These are phyloP conservation scores for Himalopsyche phryganea DNA, from an alignment of 1,140 invertebrate genomes.

Conservation along the genomic window DNA sequence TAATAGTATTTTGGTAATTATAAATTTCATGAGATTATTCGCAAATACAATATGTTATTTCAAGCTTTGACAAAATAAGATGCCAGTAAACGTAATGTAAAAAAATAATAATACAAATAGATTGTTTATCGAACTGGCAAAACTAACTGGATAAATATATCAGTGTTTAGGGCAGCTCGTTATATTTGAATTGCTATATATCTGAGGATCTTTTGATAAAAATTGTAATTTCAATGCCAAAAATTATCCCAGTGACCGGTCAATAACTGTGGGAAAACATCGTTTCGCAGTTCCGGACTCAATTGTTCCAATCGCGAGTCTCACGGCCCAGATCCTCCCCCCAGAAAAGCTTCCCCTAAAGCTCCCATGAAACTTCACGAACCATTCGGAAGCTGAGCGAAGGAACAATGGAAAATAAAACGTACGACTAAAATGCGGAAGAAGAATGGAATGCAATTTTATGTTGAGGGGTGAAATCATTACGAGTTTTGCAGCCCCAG, in stretches of 20 bases:
- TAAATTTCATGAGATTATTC: too few species aligned
- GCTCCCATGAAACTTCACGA: not conserved
- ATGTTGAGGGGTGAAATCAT: conserved; percentile 18
- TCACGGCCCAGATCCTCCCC: conserved; percentile 22
- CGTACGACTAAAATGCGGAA: conserved; percentile 25
- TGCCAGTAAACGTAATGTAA: too few species aligned
- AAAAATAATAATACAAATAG: too few species aligned
- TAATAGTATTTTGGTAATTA: too few species aligned
- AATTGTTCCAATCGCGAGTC: conserved; percentile 25
- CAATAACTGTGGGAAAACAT: conserved; percentile 26
- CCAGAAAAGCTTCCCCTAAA: not conserved
- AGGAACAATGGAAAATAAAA: conserved; percentile 14
- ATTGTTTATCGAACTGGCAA: too few species aligned
- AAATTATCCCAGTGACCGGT: conserved; percentile 11
- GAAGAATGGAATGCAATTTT: conserved; percentile 18
- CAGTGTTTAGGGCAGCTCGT: too few species aligned
- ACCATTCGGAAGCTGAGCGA: conserved; percentile 25
- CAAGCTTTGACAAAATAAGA: too few species aligned
- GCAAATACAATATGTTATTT: too few species aligned
- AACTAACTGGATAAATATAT: too few species aligned
- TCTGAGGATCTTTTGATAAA: too few species aligned
- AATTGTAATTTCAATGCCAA: not conserved
- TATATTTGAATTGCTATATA: too few species aligned
- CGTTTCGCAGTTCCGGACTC: not conserved
- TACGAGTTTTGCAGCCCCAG: conserved; percentile 8